Conservation (phyloP, 1,140 invertebrate genomes). For the Subanguina moxae region DNA sequence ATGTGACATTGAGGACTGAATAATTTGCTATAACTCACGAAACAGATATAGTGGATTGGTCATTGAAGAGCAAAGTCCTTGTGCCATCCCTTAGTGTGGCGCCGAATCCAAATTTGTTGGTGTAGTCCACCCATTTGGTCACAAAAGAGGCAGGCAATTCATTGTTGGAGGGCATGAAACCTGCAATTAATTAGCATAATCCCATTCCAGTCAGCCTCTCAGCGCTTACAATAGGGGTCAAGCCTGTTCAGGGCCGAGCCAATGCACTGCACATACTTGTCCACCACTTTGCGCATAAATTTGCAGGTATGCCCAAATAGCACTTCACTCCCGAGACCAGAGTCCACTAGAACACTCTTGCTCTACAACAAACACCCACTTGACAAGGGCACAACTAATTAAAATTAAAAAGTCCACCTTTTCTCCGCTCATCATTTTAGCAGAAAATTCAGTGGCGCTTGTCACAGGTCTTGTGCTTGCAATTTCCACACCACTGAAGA, state of each 20-base stretch:
- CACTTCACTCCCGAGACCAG: slow-evolving; percentile 16
- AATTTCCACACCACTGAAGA: too few species aligned
- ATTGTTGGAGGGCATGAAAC: slow-evolving; percentile 16
- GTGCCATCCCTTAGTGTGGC: slow-evolving; percentile 34
- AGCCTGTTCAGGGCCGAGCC: not conserved
- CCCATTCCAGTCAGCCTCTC: not conserved
- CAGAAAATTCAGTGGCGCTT: too few species aligned
- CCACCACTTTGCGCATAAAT: slow-evolving; percentile 11
- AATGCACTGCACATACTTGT: slow-evolving; percentile 13
- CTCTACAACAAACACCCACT: not conserved
- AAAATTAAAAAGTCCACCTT: not conserved
- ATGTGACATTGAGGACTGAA: too few species aligned
- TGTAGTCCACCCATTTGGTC: slow-evolving; percentile 47
- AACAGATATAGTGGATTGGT: slow-evolving; percentile 35
- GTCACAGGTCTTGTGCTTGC: too few species aligned
- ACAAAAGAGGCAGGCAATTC: slow-evolving; percentile 33
- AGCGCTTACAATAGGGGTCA: slow-evolving; percentile 8
- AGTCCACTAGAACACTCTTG: slow-evolving; percentile 10
- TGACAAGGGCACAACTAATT: not conserved
- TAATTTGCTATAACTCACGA: slow-evolving; percentile 15
- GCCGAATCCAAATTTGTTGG: slow-evolving; percentile 49
- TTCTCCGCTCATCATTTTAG: not conserved
- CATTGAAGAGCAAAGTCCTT: slow-evolving; percentile 39
- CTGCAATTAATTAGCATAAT: slow-evolving; percentile 19
- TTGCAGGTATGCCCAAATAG: slow-evolving; percentile 2